Conservation (phyloP, 2,888 invertebrate species). For the Pristionchus japonicus region DNA sequence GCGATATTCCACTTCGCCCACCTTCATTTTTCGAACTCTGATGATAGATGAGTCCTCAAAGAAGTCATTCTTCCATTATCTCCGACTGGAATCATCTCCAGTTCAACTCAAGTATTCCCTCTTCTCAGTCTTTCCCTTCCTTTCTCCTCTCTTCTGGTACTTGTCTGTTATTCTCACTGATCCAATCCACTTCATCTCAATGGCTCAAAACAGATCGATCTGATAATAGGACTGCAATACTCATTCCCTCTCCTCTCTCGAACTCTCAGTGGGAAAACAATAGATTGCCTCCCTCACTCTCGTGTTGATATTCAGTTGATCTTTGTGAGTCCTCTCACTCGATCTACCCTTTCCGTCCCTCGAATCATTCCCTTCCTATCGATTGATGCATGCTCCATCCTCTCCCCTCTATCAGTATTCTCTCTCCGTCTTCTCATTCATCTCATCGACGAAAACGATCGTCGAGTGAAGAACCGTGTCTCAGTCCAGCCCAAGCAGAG, state of each 20-base stretch:
- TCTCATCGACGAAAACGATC: background rate
- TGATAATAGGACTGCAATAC: background rate
- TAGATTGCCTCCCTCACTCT: background rate
- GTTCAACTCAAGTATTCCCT: background rate
- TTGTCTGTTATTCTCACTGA: background rate
- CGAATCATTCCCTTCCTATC: background rate
- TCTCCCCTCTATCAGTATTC: background rate
- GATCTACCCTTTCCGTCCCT: background rate
- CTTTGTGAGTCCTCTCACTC: background rate
- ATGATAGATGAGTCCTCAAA: background rate
- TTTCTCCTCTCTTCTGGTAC: background rate
- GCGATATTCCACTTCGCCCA: too few relatives aligned
- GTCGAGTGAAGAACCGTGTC: slow-evolving; percentile 3
- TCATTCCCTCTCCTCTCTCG: background rate
- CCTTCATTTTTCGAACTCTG: background rate
- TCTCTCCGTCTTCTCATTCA: background rate
- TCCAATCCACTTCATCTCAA: background rate
- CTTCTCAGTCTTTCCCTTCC: background rate
- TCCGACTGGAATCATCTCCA: background rate
- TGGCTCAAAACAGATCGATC: background rate
- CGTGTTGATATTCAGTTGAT: background rate
- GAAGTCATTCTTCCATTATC: background rate
- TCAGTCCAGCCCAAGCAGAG: background rate
- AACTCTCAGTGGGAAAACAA: slow-evolving; percentile 4
- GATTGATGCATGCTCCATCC: background rate